phyloP scores from a whole-genome alignment of 2,797 vertebrate genomes.

The Myotis vivesi region DNA sequence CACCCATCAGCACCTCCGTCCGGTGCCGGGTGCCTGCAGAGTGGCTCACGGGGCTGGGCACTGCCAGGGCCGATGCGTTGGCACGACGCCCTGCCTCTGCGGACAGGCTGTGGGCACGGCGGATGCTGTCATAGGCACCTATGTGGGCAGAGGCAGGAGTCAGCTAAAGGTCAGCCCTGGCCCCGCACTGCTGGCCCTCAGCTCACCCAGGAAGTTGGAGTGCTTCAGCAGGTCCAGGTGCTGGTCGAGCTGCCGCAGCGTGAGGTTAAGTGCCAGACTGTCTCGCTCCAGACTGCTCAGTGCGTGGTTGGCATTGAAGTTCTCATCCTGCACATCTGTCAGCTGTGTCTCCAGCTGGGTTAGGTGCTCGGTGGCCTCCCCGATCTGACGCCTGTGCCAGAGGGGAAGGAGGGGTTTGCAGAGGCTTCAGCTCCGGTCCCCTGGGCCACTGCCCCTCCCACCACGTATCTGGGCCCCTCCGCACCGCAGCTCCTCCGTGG shows the following conservation, averaged over 20 bases:
- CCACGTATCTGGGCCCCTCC: not conserved
- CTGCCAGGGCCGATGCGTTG: conserved; percentile 86
- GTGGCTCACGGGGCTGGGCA: conserved; percentile 89
- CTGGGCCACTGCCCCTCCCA: not conserved
- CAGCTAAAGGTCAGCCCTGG: not conserved
- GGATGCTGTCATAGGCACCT: conserved; percentile 97
- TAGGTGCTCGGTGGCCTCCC: conserved; percentile 91
- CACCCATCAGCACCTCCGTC: conserved; percentile 87
- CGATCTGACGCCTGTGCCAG: conserved; percentile 88
- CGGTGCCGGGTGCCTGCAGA: conserved; percentile 89
- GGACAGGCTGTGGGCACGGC: conserved; percentile 89
- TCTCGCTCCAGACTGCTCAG: conserved; percentile 91
- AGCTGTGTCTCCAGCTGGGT: conserved; percentile 92
- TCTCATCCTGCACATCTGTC: conserved; percentile 92
- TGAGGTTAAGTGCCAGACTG: conserved; percentile 91
- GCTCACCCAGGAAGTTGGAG: conserved; percentile 95
- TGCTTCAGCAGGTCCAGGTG: conserved; percentile 94
- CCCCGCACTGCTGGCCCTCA: not conserved
- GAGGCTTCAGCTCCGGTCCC: not conserved
- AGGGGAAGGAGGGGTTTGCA: conserved; percentile 3
- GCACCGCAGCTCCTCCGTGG: conserved; percentile 90
- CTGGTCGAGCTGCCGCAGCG: conserved; percentile 88
- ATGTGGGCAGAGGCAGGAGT: not conserved
- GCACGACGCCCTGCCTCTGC: conserved; percentile 88
- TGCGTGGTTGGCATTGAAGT: conserved; percentile 92